These are phyloP conservation scores for Erithacus rubecula DNA, from an alignment of 2,797 vertebrate genomes.

Conservation along the genomic window DNA sequence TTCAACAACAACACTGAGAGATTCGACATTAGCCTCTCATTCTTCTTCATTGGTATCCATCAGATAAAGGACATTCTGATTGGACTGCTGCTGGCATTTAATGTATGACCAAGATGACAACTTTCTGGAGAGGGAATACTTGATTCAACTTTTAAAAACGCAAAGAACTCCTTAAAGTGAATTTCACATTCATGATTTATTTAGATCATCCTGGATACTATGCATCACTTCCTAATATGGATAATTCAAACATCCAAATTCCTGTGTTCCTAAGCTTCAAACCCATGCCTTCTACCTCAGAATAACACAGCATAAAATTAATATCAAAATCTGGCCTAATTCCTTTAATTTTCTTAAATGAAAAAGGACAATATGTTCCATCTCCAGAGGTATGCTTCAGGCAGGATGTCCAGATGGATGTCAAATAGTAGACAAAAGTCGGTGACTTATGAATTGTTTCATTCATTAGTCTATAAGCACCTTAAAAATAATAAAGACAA, in stretches of 20 bases:
- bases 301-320: neutral
- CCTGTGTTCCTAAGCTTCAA: neutral
- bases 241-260: neutral
- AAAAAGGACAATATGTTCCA: neutral
- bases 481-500: neutral
- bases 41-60: neutral
- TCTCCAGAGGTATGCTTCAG: neutral
- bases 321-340: neutral
- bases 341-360: neutral
- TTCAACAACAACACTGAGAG: neutral
- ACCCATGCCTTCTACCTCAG: neutral
- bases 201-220: neutral
- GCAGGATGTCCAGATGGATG: neutral
- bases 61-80: neutral
- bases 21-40: neutral
- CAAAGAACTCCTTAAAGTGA: neutral
- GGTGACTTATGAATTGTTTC: neutral
- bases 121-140: neutral
- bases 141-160: slow-evolving; percentile 13
- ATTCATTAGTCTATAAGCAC: neutral
- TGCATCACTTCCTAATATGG: neutral
- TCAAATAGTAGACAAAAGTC: neutral
- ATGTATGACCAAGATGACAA: neutral
- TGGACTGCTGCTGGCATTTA: neutral
- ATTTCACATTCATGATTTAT: neutral